These are phyloP conservation scores for Vanessa cardui DNA, from an alignment of 2,888 invertebrate species.

Conservation along the genomic window DNA sequence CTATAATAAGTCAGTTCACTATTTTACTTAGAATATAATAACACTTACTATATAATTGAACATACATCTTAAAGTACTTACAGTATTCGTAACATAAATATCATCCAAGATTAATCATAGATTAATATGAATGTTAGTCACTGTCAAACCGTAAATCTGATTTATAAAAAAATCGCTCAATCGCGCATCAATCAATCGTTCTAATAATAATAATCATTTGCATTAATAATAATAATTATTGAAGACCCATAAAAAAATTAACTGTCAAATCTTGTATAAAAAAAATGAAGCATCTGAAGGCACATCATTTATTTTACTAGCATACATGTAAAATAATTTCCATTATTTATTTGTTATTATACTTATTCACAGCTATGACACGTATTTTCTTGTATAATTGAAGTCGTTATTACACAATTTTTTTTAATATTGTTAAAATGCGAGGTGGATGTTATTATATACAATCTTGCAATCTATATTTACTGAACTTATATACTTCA, in stretches of 20 bases:
- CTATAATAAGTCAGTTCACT: constrained; percentile 18
- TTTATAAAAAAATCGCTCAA: too few species aligned
- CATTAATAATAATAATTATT: too few species aligned
- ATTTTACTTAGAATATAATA: constrained; percentile 1
- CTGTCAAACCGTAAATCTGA: too few species aligned
- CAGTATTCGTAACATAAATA: not conserved
- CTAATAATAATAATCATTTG: too few species aligned
- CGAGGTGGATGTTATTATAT: constrained; percentile 4
- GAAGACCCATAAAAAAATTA: too few species aligned
- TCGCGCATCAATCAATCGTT: too few species aligned
- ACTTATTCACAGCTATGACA: too few species aligned
- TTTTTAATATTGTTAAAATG: constrained; percentile 8
- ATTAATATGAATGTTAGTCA: too few species aligned
- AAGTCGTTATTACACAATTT: not conserved
- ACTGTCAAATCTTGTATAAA: not conserved
- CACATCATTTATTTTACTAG: not conserved
- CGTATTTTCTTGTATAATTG: not conserved
- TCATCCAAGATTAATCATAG: too few species aligned
- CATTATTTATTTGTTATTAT: too few species aligned
- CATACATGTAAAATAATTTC: not conserved
- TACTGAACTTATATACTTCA: not conserved
- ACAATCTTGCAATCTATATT: constrained; percentile 6
- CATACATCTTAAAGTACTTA: not conserved
- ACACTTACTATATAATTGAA: constrained; percentile 6
- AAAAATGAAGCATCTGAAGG: not conserved